These are phyloP conservation scores for Apoderus coryli DNA, from an alignment of 2,888 invertebrate genomes.

Conservation along the genomic window DNA sequence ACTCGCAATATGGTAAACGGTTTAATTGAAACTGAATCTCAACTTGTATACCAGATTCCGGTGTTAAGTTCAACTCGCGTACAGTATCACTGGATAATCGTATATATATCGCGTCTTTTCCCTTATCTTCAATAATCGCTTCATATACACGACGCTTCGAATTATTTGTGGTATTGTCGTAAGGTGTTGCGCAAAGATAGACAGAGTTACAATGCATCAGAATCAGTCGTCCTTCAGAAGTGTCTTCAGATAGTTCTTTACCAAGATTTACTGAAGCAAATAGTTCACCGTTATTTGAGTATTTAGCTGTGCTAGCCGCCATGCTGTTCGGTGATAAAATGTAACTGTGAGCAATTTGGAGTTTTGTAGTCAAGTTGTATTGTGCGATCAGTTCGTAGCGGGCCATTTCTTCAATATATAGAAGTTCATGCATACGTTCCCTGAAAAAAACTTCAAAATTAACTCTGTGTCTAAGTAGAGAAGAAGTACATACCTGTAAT, in stretches of 20 bases:
- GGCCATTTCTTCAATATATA: conserved; percentile 66
- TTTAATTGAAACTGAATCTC: conserved; percentile 72
- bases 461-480: no score
- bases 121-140: conserved; percentile 58
- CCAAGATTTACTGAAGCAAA: conserved; percentile 58
- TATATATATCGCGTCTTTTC: conserved; percentile 62
- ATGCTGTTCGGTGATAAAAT: conserved; percentile 52
- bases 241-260: conserved; percentile 67
- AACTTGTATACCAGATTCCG: conserved; percentile 48
- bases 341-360: conserved; percentile 52
- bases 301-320: conserved; percentile 58
- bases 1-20: conserved; percentile 67
- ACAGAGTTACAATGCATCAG: conserved; percentile 61
- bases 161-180: conserved; percentile 10
- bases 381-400: conserved; percentile 49
- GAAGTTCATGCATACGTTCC: conserved; percentile 57
- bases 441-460: conserved; percentile 22
- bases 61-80: conserved; percentile 18
- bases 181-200: conserved; percentile 27
- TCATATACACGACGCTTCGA: conserved; percentile 48
- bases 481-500: conserved; percentile 40
- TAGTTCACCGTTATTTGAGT: conserved; percentile 59
- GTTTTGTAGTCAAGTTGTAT: conserved; percentile 50
- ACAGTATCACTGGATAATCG: conserved; percentile 44
- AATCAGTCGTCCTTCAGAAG: conserved; percentile 63